Percentiles rank a stretch among this genome's conserved stretches.
Conservation (phyloP, 2,797 vertebrate genomes). For the Eulemur rubriventer region DNA sequence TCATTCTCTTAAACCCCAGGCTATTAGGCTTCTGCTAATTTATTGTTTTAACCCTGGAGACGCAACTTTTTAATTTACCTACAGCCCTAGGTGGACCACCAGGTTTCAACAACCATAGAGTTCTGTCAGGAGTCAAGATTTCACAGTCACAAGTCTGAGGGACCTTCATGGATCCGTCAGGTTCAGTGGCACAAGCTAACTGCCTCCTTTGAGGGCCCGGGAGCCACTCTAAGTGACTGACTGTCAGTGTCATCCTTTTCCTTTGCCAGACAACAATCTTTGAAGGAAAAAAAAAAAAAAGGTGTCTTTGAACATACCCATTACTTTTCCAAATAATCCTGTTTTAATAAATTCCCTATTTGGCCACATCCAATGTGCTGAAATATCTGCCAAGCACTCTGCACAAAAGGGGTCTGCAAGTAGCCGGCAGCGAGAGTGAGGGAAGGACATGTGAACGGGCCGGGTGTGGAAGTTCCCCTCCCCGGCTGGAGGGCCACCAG, state of each 20-base stretch:
- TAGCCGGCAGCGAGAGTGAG: background rate
- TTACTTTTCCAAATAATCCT: constrained; percentile 31
- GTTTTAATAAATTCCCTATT: constrained; percentile 26
- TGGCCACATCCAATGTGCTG: background rate
- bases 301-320: background rate
- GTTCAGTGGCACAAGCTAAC: too few species aligned
- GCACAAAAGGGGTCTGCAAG: constrained; percentile 51
- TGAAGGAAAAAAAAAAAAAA: background rate
- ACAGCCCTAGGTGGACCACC: background rate
- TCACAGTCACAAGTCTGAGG: background rate
- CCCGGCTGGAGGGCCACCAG: background rate
- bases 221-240: background rate
- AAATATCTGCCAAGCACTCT: background rate
- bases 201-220: background rate
- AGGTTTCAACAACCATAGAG: background rate
- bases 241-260: background rate
- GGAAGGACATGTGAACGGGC: constrained; percentile 52
- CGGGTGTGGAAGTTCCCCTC: constrained; percentile 64
- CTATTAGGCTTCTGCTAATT: background rate
- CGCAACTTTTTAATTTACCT: background rate
- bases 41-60: background rate
- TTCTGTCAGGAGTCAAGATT: background rate
- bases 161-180: background rate
- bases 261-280: constrained; percentile 34
- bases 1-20: background rate